Conservation (phyloP, 2,888 invertebrate genomes). For the Ferrisia virgata region DNA sequence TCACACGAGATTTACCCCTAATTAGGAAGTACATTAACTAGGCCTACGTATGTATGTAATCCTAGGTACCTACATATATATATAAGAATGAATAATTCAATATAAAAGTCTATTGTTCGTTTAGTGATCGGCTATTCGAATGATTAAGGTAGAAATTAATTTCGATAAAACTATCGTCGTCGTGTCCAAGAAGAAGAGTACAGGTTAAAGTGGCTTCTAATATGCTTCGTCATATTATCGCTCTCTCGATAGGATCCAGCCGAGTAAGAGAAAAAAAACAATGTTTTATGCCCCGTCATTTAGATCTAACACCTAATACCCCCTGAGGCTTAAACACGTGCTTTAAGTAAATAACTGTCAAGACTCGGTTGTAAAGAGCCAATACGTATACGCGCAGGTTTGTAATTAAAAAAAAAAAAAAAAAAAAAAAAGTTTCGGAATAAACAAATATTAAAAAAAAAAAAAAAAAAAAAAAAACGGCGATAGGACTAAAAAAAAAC, state of each 20-base stretch:
- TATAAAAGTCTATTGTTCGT: slow-evolving; percentile 5
- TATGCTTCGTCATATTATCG: slow-evolving; percentile 35
- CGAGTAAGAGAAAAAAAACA: slow-evolving; percentile 24
- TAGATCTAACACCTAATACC: slow-evolving; percentile 38
- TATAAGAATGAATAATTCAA: slow-evolving; percentile 26
- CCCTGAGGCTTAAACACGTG: slow-evolving; percentile 40
- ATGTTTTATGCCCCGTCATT: slow-evolving; percentile 40
- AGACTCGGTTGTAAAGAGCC: background rate
- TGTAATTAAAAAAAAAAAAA: slow-evolving; percentile 39
- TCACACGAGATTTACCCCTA: background rate
- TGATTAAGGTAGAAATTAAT: slow-evolving; percentile 15
- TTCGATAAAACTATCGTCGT: slow-evolving; percentile 26
- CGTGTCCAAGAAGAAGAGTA: background rate
- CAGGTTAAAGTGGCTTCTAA: slow-evolving; percentile 25
- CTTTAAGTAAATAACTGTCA: slow-evolving; percentile 42
- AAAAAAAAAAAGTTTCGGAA: slow-evolving; percentile 28
- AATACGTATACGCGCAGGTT: no score
- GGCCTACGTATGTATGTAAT: no score
- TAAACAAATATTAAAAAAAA: slow-evolving; percentile 5
- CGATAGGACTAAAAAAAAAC: slow-evolving; percentile 39
- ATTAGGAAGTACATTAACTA: slow-evolving; percentile 34
- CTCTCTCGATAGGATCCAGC: background rate
- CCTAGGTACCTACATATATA: no score
- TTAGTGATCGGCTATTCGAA: background rate
- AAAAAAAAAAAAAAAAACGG: slow-evolving; percentile 38